Conservation (phyloP, 2,797 vertebrate species). For the Acanthurus tractus region DNA sequence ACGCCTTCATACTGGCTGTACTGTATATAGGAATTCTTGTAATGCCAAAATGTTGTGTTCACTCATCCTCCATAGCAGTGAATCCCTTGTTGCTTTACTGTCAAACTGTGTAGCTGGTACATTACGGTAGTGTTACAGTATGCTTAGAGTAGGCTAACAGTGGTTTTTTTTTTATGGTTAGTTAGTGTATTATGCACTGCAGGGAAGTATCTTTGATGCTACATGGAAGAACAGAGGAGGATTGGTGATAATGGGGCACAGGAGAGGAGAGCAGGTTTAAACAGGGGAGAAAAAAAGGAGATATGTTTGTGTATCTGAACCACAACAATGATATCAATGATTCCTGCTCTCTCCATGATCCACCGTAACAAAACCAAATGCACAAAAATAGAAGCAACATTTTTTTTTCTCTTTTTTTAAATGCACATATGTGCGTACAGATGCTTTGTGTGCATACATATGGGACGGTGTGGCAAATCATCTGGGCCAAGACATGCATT, state of each 20-base stretch:
- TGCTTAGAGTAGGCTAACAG: constrained; percentile 61
- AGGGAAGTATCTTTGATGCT: constrained; percentile 71
- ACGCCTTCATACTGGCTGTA: background rate
- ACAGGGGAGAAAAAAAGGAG: constrained; percentile 67
- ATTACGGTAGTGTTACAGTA: constrained; percentile 43
- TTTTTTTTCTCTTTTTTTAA: background rate
- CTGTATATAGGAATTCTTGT: constrained; percentile 8
- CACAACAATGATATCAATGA: constrained; percentile 42
- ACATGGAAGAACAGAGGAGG: constrained; percentile 61
- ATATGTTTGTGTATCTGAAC: constrained; percentile 65
- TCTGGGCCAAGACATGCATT: constrained; percentile 7
- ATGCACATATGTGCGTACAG: background rate
- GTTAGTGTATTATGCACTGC: constrained; percentile 71
- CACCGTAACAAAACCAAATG: constrained; percentile 28
- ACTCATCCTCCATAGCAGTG: constrained; percentile 11
- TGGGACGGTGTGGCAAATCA: constrained; percentile 1
- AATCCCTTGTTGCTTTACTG: constrained; percentile 41
- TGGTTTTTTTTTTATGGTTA: constrained; percentile 68
- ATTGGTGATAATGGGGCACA: constrained; percentile 69
- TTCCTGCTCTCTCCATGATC: constrained; percentile 42
- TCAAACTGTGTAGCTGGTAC: constrained; percentile 26
- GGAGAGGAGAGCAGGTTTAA: constrained; percentile 69
- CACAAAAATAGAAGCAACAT: constrained; percentile 14
- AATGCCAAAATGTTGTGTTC: constrained; percentile 16
- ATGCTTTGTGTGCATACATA: background rate